Percentiles rank a stretch among this genome's conserved stretches.
These are phyloP conservation scores for Dicyrtomina minuta DNA, from an alignment of 2,888 invertebrate genomes.

Conservation along the genomic window DNA sequence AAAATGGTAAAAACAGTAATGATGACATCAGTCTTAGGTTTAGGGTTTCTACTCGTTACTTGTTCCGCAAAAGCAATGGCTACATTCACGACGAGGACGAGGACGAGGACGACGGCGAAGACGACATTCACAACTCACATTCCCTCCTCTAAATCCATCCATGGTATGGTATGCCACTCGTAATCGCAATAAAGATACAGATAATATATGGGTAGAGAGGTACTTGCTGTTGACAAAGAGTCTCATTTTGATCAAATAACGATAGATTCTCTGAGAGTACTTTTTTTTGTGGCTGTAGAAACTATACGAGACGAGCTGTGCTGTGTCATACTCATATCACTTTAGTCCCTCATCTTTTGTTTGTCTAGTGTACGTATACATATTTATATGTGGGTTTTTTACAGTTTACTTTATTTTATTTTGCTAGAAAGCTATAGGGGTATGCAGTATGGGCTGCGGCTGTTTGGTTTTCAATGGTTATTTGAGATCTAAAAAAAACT, in stretches of 20 bases:
- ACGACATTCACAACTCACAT: background rate
- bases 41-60: background rate
- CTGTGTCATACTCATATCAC: background rate
- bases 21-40: constrained; percentile 1
- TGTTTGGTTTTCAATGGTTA: too few relatives aligned
- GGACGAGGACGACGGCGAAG: background rate
- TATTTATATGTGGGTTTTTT: too few relatives aligned
- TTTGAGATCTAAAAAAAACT: too few relatives aligned
- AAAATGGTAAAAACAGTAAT: constrained; percentile 5
- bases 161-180: too few relatives aligned
- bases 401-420: too few relatives aligned
- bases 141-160: background rate
- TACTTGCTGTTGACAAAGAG: background rate
- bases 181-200: too few relatives aligned
- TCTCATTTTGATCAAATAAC: constrained; percentile 1
- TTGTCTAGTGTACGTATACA: too few relatives aligned
- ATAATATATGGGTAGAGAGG: background rate
- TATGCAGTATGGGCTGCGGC: too few relatives aligned
- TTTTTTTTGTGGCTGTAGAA: background rate
- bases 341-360: background rate
- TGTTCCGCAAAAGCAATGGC: too few relatives aligned
- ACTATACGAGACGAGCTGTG: background rate
- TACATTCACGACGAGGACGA: background rate
- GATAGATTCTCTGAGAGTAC: too few relatives aligned
- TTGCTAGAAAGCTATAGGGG: too few relatives aligned